phyloP scores from a whole-genome alignment of 1,140 invertebrate species.

The Pantala flavescens region DNA sequence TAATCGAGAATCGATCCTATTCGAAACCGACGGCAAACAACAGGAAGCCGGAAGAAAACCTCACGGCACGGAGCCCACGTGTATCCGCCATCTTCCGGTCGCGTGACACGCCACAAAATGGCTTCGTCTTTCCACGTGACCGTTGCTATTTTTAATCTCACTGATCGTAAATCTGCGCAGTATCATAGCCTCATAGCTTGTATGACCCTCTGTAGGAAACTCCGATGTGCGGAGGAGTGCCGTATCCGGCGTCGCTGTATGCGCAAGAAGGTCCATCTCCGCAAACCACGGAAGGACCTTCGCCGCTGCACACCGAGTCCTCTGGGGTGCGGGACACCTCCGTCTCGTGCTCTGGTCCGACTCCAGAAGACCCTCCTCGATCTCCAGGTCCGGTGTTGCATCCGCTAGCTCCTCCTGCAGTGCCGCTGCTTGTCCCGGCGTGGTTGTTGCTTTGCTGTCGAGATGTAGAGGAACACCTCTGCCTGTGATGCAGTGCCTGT shows the following conservation, averaged over 20 bases:
- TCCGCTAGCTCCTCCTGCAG: conserved; percentile 26
- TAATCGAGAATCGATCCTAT: no score
- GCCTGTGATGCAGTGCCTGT: conserved; percentile 50
- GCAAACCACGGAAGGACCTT: conserved; percentile 49
- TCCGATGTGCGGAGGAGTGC: conserved; percentile 13
- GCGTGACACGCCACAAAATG: no score
- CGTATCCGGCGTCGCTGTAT: conserved; percentile 31
- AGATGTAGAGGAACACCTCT: conserved; percentile 38
- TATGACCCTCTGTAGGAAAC: not conserved
- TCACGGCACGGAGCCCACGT: no score
- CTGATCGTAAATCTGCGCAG: no score
- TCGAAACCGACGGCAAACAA: no score
- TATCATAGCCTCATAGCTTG: not conserved
- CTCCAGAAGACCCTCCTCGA: not conserved
- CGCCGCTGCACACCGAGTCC: conserved; percentile 63
- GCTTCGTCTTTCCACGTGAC: no score
- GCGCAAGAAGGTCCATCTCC: conserved; percentile 36
- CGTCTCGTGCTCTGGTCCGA: conserved; percentile 46
- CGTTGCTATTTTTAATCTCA: no score
- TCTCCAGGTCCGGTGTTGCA: conserved; percentile 22
- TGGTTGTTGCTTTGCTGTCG: conserved; percentile 24
- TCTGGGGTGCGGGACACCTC: conserved; percentile 53
- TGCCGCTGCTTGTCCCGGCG: conserved; percentile 13
- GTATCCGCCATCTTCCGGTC: no score
- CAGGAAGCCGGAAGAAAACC: no score